Evolutionary conservation across 2,113 vertebrate genomes (phyloP).

Genomic region (Tetrax tetrax): DNA sequence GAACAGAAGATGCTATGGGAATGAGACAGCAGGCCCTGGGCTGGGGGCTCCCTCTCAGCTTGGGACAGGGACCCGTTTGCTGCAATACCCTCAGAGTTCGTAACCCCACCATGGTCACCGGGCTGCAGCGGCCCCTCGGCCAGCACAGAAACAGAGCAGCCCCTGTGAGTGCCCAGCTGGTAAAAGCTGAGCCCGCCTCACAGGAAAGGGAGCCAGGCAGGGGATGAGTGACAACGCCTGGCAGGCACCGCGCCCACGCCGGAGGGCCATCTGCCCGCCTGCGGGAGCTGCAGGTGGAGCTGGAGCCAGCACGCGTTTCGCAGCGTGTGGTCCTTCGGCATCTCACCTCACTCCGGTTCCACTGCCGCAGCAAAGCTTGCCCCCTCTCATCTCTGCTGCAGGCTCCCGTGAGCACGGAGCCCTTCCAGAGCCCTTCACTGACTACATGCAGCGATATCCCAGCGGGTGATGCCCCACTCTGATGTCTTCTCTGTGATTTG

Average conservation of each 20-base stretch:
- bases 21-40: neutral
- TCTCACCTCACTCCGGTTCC: neutral
- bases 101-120: accelerated
- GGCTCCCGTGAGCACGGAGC: neutral
- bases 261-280: neutral
- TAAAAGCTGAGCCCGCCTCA: neutral
- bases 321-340: accelerated
- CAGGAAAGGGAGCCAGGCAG: neutral
- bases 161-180: neutral
- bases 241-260: accelerated
- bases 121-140: neutral
- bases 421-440: neutral
- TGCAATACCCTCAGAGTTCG: accelerated
- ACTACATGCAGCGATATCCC: neutral
- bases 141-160: neutral
- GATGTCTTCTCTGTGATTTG: neutral
- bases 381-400: accelerated
- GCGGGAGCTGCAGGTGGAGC: neutral
- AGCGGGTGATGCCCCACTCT: accelerated
- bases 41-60: neutral
- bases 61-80: neutral
- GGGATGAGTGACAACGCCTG: neutral
- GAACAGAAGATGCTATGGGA: conserved; percentile 26
- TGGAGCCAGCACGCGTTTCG: neutral
- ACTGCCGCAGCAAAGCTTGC: neutral